phyloP scores from a whole-genome alignment of 2,888 invertebrate species.

The Apoda limacodes region DNA sequence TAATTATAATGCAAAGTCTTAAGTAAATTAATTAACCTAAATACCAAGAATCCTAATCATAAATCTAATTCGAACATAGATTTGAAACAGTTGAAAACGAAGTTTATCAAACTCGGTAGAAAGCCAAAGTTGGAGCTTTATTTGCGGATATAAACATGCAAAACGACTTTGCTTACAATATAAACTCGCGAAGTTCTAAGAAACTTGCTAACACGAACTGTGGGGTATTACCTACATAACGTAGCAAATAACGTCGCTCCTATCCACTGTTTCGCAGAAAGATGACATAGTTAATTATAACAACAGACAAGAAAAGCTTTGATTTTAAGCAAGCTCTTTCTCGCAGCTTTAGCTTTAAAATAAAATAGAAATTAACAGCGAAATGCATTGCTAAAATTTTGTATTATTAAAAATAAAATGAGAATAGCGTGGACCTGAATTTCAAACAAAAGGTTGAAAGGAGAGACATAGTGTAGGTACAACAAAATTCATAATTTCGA shows the following conservation, averaged over 20 bases:
- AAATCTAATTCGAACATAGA: neutral
- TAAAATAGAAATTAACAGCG: too few species aligned
- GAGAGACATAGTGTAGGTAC: too few species aligned
- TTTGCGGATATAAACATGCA: slow-evolving; percentile 49
- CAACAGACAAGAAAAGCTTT: too few species aligned
- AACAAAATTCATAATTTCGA: too few species aligned
- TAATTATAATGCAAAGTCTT: too few species aligned
- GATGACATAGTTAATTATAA: too few species aligned
- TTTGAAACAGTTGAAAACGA: slow-evolving; percentile 25
- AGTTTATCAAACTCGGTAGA: slow-evolving; percentile 32
- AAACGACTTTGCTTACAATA: slow-evolving; percentile 48
- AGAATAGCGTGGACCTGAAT: too few species aligned
- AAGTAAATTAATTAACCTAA: neutral
- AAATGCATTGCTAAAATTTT: too few species aligned
- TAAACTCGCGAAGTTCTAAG: slow-evolving; percentile 56
- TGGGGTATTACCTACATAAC: slow-evolving; percentile 48
- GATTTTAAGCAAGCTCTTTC: too few species aligned
- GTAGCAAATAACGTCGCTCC: slow-evolving; percentile 35
- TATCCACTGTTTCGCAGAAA: slow-evolving; percentile 34
- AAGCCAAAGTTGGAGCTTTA: slow-evolving; percentile 48
- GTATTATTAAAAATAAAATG: too few species aligned
- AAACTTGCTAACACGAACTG: slow-evolving; percentile 42
- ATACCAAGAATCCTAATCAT: neutral
- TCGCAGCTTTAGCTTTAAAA: too few species aligned
- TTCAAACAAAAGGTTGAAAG: too few species aligned